phyloP scores from a whole-genome alignment of 2,113 vertebrate genomes.

The Cyprinodon brontotheroides region DNA sequence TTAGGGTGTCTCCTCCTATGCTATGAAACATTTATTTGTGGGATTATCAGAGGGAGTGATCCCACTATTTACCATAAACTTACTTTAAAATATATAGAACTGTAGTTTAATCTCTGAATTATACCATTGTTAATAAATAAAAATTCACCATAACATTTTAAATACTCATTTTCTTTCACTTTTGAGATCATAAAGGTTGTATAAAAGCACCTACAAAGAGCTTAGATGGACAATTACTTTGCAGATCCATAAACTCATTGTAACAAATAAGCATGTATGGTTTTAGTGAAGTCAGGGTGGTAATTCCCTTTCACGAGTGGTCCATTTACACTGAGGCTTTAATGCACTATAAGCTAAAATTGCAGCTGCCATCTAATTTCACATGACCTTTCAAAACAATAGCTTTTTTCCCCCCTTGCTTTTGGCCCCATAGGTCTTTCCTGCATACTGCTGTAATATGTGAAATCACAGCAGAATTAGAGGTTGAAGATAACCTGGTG shows the following conservation, averaged over 20 bases:
- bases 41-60: not conserved
- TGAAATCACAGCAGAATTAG: not conserved
- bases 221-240: not conserved
- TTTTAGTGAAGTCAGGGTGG: not conserved
- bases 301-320: not conserved
- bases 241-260: not conserved
- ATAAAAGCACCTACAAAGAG: not conserved
- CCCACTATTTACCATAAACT: not conserved
- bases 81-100: not conserved
- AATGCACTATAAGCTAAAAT: not conserved
- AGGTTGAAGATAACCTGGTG: not conserved
- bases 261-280: not conserved
- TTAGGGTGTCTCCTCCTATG: not conserved
- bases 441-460: not conserved
- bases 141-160: too few species aligned
- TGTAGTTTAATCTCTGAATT: not conserved
- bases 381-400: not conserved
- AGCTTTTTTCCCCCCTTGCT: not conserved
- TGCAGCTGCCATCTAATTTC: not conserved
- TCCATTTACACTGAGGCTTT: conserved; percentile 4
- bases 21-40: not conserved
- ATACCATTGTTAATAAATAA: not conserved
- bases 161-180: too few species aligned
- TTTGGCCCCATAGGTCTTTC: not conserved
- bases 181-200: not conserved